These are phyloP conservation scores for Cairina moschata DNA, from an alignment of 2,113 vertebrate species.

Conservation along the genomic window DNA sequence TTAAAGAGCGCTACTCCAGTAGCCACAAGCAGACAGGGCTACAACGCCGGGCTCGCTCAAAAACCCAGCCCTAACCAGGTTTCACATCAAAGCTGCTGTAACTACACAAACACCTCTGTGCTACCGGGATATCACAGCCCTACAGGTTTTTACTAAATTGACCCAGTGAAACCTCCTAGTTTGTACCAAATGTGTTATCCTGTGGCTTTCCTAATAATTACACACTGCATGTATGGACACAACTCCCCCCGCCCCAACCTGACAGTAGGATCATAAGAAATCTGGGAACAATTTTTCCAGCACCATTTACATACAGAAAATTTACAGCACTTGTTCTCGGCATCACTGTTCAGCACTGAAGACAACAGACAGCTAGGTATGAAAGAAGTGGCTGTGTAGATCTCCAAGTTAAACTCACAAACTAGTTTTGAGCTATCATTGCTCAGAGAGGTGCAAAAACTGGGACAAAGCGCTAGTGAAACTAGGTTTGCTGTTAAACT, in stretches of 20 bases:
- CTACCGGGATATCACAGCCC: not conserved
- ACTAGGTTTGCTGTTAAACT: constrained; percentile 10
- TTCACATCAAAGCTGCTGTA: not conserved
- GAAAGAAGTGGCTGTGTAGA: not conserved
- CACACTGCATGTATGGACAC: not conserved
- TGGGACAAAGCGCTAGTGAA: not conserved
- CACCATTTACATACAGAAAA: not conserved
- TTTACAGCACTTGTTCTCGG: not conserved
- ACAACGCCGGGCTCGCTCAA: not conserved
- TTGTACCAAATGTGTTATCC: not conserved
- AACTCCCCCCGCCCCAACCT: fast-evolving
- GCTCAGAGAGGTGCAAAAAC: not conserved
- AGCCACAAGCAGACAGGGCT: not conserved
- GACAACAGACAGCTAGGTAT: not conserved
- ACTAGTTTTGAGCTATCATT: not conserved
- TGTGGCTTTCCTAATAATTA: not conserved
- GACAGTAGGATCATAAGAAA: not conserved
- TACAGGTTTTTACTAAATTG: not conserved
- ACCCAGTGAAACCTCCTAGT: not conserved
- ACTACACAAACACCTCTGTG: not conserved
- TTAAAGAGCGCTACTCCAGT: not conserved
- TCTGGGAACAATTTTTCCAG: not conserved
- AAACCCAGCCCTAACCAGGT: not conserved
- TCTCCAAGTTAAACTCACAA: not conserved
- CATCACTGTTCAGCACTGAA: not conserved